Percentiles rank a stretch among this genome's conserved stretches.
phyloP scores from a whole-genome alignment of 1,140 invertebrate genomes.

The Macrobrachium nipponense region DNA sequence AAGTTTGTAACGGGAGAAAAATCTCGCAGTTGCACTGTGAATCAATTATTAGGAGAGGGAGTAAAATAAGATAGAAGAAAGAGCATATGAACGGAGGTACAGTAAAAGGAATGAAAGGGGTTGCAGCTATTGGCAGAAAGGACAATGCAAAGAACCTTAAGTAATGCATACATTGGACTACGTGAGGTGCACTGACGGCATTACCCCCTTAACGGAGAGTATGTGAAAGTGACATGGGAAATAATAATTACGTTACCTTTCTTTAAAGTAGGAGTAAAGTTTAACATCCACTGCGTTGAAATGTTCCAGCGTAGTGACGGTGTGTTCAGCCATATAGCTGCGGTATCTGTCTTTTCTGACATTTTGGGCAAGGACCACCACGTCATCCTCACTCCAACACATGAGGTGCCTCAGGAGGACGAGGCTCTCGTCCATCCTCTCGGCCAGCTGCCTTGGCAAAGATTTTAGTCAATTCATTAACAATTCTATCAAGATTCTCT shows the following conservation, averaged over 20 bases:
- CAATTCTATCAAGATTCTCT: neutral
- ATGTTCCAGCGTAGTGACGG: slow-evolving; percentile 30
- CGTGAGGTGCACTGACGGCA: too few species aligned
- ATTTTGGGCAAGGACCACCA: slow-evolving; percentile 69
- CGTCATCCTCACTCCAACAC: slow-evolving; percentile 70
- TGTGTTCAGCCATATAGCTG: slow-evolving; percentile 35
- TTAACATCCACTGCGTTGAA: slow-evolving; percentile 47
- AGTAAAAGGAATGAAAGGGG: too few species aligned
- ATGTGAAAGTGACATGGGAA: too few species aligned
- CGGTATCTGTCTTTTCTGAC: slow-evolving; percentile 35
- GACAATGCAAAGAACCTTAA: too few species aligned
- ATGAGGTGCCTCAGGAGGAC: slow-evolving; percentile 70
- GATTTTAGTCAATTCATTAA: neutral
- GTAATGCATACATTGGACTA: too few species aligned
- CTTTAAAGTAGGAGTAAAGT: slow-evolving; percentile 28
- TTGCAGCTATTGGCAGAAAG: too few species aligned
- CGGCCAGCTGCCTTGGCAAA: slow-evolving; percentile 66
- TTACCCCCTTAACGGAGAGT: too few species aligned
- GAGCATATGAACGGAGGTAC: too few species aligned
- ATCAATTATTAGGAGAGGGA: too few species aligned
- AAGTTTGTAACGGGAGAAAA: too few species aligned
- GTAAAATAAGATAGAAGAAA: too few species aligned
- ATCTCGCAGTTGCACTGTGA: too few species aligned
- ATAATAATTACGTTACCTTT: neutral
- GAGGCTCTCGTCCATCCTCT: slow-evolving; percentile 72